Percentiles rank a stretch among this genome's conserved stretches.
phyloP scores from a whole-genome alignment of 2,113 vertebrate species.

The Hypocryptadius cinnamomeus region DNA sequence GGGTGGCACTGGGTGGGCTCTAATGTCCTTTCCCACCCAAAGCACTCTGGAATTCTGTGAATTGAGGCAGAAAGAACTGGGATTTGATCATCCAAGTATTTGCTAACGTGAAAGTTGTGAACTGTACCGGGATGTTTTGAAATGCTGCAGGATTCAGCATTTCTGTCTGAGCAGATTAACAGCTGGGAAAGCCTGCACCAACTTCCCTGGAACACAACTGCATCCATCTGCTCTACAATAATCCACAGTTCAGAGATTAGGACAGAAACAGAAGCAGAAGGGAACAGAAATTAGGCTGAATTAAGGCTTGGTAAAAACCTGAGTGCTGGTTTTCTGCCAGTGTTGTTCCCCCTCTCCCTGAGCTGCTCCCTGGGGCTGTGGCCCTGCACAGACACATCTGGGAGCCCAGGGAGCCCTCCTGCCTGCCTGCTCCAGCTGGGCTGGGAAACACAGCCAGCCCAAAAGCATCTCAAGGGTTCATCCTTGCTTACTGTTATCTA shows the following conservation, averaged over 20 bases:
- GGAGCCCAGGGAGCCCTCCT: not conserved
- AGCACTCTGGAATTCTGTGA: not conserved
- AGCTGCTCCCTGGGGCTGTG: not conserved
- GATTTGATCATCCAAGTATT: not conserved
- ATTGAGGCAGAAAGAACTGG: not conserved
- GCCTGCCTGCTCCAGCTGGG: not conserved
- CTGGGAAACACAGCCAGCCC: not conserved
- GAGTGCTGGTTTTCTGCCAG: not conserved
- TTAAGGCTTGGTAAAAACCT: not conserved
- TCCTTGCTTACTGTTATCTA: not conserved
- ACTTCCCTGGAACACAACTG: not conserved
- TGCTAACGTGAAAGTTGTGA: not conserved
- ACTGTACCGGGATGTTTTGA: not conserved
- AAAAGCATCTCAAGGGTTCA: not conserved
- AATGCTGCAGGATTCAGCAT: not conserved
- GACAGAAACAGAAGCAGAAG: not conserved
- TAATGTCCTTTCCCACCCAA: not conserved
- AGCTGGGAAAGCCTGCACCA: not conserved
- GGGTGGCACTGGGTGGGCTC: not conserved
- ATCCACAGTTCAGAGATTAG: not conserved
- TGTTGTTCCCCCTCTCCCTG: not conserved
- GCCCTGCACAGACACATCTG: not conserved
- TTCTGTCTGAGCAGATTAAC: not conserved
- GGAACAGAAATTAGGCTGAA: not conserved
- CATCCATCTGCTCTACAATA: not conserved